Evolutionary conservation across 2,888 invertebrate species (phyloP).

Genomic region (Thelaira solivaga): DNA sequence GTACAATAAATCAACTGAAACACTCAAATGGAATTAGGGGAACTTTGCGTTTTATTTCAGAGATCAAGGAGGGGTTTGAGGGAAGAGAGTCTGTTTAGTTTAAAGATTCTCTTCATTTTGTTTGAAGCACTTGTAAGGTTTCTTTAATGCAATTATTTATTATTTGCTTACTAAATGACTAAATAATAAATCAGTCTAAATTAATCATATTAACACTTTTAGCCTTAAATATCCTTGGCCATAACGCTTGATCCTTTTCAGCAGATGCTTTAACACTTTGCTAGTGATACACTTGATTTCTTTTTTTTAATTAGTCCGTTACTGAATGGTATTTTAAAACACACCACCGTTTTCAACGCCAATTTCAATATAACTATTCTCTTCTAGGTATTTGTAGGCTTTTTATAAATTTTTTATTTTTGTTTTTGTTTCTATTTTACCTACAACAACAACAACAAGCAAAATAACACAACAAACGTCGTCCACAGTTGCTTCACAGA

Average conservation of each 20-base stretch:
- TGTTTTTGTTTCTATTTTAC: conserved; percentile 36
- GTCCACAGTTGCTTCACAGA: conserved; percentile 26
- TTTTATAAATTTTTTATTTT: conserved; percentile 56
- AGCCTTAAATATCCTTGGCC: conserved; percentile 16
- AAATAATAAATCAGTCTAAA: no score
- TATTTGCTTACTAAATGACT: no score
- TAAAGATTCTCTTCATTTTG: conserved; percentile 20
- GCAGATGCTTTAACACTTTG: not conserved
- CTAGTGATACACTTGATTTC: not conserved
- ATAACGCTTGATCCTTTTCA: not conserved
- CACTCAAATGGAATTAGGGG: not conserved
- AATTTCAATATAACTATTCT: conserved; percentile 58
- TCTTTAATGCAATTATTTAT: conserved; percentile 37
- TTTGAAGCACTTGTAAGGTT: conserved; percentile 58
- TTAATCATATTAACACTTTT: not conserved
- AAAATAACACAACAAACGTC: conserved; percentile 33
- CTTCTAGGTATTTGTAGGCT: conserved; percentile 57
- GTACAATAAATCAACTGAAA: conserved; percentile 45
- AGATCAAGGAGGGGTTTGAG: conserved; percentile 1
- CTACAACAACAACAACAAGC: conserved; percentile 18
- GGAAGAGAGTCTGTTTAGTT: not conserved
- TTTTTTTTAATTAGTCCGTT: conserved; percentile 24
- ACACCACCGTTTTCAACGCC: conserved; percentile 58
- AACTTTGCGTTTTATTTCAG: no score
- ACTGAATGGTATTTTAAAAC: conserved; percentile 13